Evolutionary conservation across 2,113 vertebrate genomes (phyloP).

Genomic region (Falco punctatus): DNA sequence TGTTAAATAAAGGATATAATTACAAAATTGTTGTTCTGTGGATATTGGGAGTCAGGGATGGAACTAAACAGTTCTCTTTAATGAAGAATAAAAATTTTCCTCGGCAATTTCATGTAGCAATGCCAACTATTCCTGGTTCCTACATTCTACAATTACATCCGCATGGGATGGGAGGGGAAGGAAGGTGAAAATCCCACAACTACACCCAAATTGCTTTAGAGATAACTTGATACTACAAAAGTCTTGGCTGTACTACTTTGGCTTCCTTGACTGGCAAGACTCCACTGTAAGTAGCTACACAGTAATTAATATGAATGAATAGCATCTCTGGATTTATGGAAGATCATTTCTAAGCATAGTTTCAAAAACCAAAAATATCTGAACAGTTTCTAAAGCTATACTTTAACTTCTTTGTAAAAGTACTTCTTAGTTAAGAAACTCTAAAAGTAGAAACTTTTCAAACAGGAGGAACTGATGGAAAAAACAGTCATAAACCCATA

Average conservation of each 20-base stretch:
- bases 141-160: neutral
- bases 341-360: neutral
- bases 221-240: neutral
- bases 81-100: neutral
- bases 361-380: neutral
- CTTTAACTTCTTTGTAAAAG: neutral
- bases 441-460: neutral
- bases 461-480: neutral
- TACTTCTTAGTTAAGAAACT: neutral
- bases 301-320: neutral
- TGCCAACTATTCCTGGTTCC: neutral
- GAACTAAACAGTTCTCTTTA: neutral
- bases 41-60: neutral
- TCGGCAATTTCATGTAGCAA: neutral
- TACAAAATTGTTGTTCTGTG: neutral
- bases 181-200: neutral
- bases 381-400: neutral
- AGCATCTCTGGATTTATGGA: neutral
- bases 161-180: neutral
- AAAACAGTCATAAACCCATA: neutral
- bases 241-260: neutral
- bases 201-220: neutral
- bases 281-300: neutral
- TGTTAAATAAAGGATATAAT: neutral
- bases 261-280: neutral